Percentiles rank a stretch among this genome's conserved stretches.
Evolutionary conservation across 1,140 invertebrate genomes (phyloP).

Genomic region (Brachionus calyciflorus): DNA sequence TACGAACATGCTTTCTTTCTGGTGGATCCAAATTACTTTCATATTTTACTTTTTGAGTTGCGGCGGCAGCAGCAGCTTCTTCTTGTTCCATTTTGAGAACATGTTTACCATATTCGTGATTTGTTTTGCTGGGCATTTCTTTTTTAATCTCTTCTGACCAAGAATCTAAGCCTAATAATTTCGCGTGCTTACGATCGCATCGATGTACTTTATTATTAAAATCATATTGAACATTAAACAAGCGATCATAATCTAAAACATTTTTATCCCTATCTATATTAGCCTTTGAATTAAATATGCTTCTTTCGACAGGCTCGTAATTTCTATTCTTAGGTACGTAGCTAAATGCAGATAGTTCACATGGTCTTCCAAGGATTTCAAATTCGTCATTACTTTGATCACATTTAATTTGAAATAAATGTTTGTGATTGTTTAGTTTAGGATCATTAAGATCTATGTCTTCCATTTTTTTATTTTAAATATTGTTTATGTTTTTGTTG

Average conservation of each 20-base stretch:
- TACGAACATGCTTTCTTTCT: slow-evolving; percentile 56
- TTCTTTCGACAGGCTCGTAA: slow-evolving; percentile 52
- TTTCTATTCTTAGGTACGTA: slow-evolving; percentile 53
- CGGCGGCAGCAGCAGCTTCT: no score
- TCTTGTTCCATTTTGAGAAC: slow-evolving; percentile 48
- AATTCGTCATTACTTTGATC: slow-evolving; percentile 53
- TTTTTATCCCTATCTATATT: background rate
- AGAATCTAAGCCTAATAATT: slow-evolving; percentile 53
- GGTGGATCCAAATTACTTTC: slow-evolving; percentile 51
- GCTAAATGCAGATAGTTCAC: slow-evolving; percentile 58
- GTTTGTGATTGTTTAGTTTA: slow-evolving; percentile 27
- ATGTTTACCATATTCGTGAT: slow-evolving; percentile 57
- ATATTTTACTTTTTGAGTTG: slow-evolving; percentile 28
- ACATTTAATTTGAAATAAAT: slow-evolving; percentile 48
- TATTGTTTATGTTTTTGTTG: background rate
- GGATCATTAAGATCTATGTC: slow-evolving; percentile 21
- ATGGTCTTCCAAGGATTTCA: slow-evolving; percentile 54
- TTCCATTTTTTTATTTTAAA: background rate
- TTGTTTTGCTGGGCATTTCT: slow-evolving; percentile 54
- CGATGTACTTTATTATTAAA: slow-evolving; percentile 59
- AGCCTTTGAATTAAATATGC: slow-evolving; percentile 15
- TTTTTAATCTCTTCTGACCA: slow-evolving; percentile 49
- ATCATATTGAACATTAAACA: slow-evolving; percentile 52
- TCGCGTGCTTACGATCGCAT: slow-evolving; percentile 60
- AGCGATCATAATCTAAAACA: slow-evolving; percentile 53